These are phyloP conservation scores for Felis catus DNA, from an alignment of 2,113 vertebrate species.

Conservation along the genomic window DNA sequence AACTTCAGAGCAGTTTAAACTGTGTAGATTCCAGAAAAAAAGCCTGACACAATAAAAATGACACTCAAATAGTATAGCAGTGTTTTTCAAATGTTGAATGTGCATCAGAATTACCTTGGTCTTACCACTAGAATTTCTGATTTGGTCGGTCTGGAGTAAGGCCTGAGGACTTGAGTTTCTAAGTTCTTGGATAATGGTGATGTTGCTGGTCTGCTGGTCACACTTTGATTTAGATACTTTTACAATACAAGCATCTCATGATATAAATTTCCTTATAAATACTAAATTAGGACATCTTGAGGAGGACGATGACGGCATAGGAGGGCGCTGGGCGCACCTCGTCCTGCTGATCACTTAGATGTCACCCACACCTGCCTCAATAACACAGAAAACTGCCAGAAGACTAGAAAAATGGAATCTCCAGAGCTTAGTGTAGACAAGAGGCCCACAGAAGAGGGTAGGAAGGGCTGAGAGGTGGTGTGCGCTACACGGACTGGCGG, in stretches of 20 bases:
- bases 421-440: too few species aligned
- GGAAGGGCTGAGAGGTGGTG: too few species aligned
- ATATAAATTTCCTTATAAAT: neutral
- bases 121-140: neutral
- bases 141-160: neutral
- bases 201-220: neutral
- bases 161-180: neutral
- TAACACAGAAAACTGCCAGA: too few species aligned
- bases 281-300: neutral
- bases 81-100: neutral
- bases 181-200: neutral
- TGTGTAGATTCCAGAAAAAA: slow-evolving; percentile 14
- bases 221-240: slow-evolving; percentile 29
- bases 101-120: neutral
- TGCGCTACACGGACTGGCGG: too few species aligned
- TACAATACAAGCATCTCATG: neutral
- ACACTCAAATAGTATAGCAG: neutral
- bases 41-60: slow-evolving; percentile 68
- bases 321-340: too few species aligned
- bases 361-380: too few species aligned
- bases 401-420: too few species aligned
- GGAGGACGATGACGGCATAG: too few species aligned
- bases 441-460: too few species aligned
- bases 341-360: too few species aligned
- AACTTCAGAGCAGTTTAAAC: slow-evolving; percentile 54